Base-by-base conservation (phyloP, 1,140 invertebrate species). In the Conus betulinus region DNA sequence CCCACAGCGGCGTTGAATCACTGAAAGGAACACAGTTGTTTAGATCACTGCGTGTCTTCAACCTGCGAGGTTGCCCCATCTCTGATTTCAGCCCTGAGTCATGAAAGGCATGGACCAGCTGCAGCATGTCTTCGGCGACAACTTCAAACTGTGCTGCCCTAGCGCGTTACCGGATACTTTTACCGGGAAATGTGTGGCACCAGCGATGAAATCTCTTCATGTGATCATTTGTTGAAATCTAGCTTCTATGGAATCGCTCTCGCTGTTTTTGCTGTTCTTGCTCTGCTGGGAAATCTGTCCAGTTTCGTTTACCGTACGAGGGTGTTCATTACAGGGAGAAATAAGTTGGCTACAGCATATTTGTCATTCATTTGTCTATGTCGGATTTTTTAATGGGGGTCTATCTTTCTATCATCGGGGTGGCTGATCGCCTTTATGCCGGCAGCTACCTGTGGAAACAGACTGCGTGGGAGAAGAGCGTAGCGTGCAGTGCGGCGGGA, bases 371-470 rank as follows among this genome's bases (percentile, higher is more conserved):
- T 87, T 83, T 93, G 23, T 88, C 88, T 25, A 15, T 92, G 23
- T 91, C 92, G 39, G 93, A 93, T 84, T 89, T 93, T 52, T 74
- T 93, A 39, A 93, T 93, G 93, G 93, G 93, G 10, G 60, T 93
- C 6, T 93, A 93, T 81, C 74, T 93, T 60, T 55, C 90, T 4
- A 90, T 93, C 15, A 93, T 93, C 51, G 92, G 90, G 8, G 67
- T 89, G 20, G 91, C 91, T 3, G 93, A 93, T 79, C 76, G 82
- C 15, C 55, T 84, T 7, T 93, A 91, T 67, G 79, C 89, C 53
- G 92, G 92, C 27, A 53, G 63, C 17, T 93, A 93, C 83, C 85
- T 89, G 13, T 89, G 88, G 52, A 74, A 92, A 52, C 92, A 90
- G 17, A 57, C 67, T 4, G 15, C 52, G 0, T 93, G 93, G 93